Evolutionary conservation across 2,113 vertebrate genomes (phyloP).

Genomic region (Elephantulus edwardii): DNA sequence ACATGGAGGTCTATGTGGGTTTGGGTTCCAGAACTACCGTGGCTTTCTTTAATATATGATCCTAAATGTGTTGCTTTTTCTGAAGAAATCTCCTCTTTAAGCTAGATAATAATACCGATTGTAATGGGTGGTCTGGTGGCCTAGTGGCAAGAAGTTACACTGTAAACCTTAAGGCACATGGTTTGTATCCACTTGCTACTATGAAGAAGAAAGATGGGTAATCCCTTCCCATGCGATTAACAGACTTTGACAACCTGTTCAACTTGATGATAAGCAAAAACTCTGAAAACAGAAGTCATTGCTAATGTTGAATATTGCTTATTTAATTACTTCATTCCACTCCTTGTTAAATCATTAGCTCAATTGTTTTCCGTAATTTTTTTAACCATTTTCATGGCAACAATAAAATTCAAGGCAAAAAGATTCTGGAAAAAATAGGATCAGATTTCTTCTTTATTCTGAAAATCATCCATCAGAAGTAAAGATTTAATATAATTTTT

Average conservation of each 20-base stretch:
- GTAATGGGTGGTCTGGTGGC: neutral
- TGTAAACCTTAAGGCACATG: no score
- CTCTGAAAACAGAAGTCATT: no score
- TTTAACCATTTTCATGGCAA: neutral
- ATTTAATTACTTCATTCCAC: neutral
- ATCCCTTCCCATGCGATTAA: no score
- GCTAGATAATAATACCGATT: neutral
- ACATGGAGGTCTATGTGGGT: neutral
- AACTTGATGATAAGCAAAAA: no score
- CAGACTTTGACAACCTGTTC: no score
- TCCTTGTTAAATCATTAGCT: neutral
- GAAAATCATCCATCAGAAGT: neutral
- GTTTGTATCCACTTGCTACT: no score
- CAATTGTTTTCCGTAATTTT: no score
- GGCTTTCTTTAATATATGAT: neutral
- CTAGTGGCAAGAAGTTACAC: neutral
- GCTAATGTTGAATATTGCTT: neutral
- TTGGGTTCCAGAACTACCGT: neutral
- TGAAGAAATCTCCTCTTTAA: constrained; percentile 39
- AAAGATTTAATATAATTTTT: neutral
- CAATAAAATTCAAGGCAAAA: neutral
- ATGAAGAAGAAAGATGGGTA: no score
- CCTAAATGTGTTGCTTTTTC: constrained; percentile 20
- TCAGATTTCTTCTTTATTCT: neutral
- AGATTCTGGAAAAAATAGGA: neutral